Base-by-base conservation (phyloP, 2,113 vertebrate species). In the Peromyscus californicus region DNA sequence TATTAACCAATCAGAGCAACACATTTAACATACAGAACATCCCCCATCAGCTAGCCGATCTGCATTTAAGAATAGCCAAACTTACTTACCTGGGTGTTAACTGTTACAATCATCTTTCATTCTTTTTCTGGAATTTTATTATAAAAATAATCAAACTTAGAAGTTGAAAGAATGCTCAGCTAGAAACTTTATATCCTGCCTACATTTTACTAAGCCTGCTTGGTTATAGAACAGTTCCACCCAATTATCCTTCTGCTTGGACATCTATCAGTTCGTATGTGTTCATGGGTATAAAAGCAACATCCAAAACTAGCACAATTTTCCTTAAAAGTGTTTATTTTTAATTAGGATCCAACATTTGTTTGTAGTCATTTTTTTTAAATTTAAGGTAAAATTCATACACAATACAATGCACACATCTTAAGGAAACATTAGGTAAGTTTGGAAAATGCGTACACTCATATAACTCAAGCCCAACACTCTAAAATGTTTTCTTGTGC, bases 401-500 rank as follows among this genome's bases (percentile, higher is more conserved):
- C 36, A n/a, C 57, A 67, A 86, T 80, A 10, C 95, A 92, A 91
- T 82, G 31, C n/a, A 91, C 2, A 82, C 70, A 80, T 87, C 45
- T 90, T 95, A 87, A 59, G 75, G 31, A 82, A 83, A 54, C 36
- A 87, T 51, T 65, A 26, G 61, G 3, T 54, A 11, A 82, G 15
- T 94, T 91, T 97, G 87, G 85, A 33, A 93, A 96, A 93, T 80
- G 24, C 31, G 24, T 57, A 33, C 19, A 79, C 17, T 79, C 83
- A 13, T 75, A 11, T 65, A 85, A 65, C 76, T 67, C 31, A 96
- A 70, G 65, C 11, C 24, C 65, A 75, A 5, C 29, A n/a, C n/a
- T 54, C 42, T 22, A 70, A n/a, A 89, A 87, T 2, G 70, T 65
- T 22, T 70, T 39, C 54, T 67, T 10, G 29, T 74, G 21, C 24